Percentiles rank a stretch among this genome's conserved stretches.
Conservation (phyloP, 37 sponge, comb jelly and placozoan species). For the Theonella swinhoei region DNA sequence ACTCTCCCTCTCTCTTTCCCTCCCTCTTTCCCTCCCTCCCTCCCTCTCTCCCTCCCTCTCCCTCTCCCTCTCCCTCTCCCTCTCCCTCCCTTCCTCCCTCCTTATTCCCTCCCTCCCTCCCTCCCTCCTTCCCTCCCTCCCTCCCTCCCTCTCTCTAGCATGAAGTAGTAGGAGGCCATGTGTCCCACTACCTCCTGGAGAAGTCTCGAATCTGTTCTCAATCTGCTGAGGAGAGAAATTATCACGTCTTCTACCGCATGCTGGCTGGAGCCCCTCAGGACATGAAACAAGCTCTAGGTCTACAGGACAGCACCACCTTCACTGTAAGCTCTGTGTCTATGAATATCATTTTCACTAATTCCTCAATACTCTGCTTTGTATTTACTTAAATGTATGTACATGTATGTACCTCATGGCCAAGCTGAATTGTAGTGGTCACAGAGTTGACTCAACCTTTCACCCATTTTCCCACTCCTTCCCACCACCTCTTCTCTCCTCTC, state of each 20-base stretch:
- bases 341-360: no score
- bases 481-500: no score
- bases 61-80: not conserved
- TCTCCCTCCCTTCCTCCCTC: slow-evolving; percentile 2
- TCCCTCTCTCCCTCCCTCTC: not conserved
- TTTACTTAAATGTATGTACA: not conserved
- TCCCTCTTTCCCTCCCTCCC: slow-evolving; percentile 1
- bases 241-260: slow-evolving; percentile 95
- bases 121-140: not conserved
- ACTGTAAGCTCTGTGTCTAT: slow-evolving; percentile 48
- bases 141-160: slow-evolving; percentile 44
- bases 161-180: slow-evolving; percentile 90
- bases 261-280: slow-evolving; percentile 82
- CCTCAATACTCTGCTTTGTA: not conserved
- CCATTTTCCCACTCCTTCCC: no score
- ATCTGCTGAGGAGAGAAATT: slow-evolving; percentile 85
- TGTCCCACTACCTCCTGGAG: slow-evolving; percentile 96
- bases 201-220: slow-evolving; percentile 93
- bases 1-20: no score
- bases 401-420: no score
- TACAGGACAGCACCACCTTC: slow-evolving; percentile 33
- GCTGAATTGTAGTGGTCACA: no score
- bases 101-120: not conserved
- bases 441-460: no score
- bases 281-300: slow-evolving; percentile 47